Base-by-base conservation (phyloP, 1,140 invertebrate species). In the Papilio polytes region DNA sequence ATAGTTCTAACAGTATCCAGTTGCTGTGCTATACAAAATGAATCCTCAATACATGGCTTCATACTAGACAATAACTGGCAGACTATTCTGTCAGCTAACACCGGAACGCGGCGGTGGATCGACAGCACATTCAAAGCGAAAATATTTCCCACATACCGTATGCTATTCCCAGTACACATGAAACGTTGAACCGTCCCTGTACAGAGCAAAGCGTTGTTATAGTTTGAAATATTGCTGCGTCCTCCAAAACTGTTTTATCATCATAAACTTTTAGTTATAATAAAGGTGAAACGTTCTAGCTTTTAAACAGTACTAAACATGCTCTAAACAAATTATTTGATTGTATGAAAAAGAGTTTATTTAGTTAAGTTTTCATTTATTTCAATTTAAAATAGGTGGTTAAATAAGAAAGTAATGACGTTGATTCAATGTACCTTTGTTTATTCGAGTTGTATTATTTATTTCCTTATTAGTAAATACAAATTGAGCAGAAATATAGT, bases 401-500 rank as follows among this genome's bases (percentile, higher is more conserved):
- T 41, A 41, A 41, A 41, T 41, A 8, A 6, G 36, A 41, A 41
- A 41, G 7, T 41, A 7, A 41, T 41, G 3, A 70, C 15, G 20
- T 9, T 44, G 18, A 10, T n/a, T 20, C 13, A 4, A 20, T 56
- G 13, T 41, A 22, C 70, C 3, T 73, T n/a, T 41, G 7, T 36
- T n/a, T 74, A 7, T 15, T 73, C 9, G 26, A 4, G 31, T 74
- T 13, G 15, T 46, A 44, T 46, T 74, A 20, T 74, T 41, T 73
- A 44, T 73, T 73, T 74, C 41, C 26, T 70, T 70, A 70, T 70
- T 70, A 4, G 26, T 78, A 46, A 66, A 66, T 78, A 66, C 77
- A 78, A 78, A 78, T 78, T 66, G 56, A 59, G 76, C 48, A 59
- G 26, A 78, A 78, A 59, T 78, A 53, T 56, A 63, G n/a, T 41